Percentiles rank a stretch among this genome's conserved stretches.
These are phyloP conservation scores for Euplexia lucipara DNA, from an alignment of 2,888 invertebrate species.

Conservation along the genomic window DNA sequence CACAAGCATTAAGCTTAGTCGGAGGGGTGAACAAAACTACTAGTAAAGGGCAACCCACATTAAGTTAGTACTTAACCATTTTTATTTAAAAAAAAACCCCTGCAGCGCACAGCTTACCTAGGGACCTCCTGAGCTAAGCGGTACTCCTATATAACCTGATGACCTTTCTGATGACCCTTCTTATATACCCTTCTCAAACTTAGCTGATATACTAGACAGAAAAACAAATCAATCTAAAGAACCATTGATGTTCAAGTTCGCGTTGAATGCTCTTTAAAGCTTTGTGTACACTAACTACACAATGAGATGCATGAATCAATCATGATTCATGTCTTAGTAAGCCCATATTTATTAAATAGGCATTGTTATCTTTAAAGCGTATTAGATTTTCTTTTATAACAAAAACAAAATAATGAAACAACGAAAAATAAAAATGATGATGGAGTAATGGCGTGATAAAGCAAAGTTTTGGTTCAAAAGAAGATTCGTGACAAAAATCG, in stretches of 20 bases:
- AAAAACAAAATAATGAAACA: not conserved
- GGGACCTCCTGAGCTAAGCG: no score
- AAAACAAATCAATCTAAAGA: not conserved
- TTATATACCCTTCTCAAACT: not conserved
- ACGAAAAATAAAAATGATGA: not conserved
- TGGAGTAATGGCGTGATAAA: no score
- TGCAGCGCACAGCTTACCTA: no score
- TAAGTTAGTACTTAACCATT: no score
- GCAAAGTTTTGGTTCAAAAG: no score
- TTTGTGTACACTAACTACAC: constrained; percentile 21
- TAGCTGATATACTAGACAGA: not conserved
- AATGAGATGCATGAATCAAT: constrained; percentile 21
- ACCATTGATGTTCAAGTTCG: not conserved
- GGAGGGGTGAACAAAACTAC: no score
- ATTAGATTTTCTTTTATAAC: not conserved
- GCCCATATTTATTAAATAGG: constrained; percentile 1
- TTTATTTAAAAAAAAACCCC: no score
- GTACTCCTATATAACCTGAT: no score
- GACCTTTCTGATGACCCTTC: no score
- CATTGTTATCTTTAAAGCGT: not conserved
- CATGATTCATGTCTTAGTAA: constrained; percentile 1
- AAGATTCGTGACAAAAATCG: no score
- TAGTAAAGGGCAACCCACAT: no score
- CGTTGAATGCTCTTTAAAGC: constrained; percentile 3
- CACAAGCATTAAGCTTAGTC: no score